Evolutionary conservation across 2,113 vertebrate species (phyloP).

Genomic region (Melanostigma gelatinosum): DNA sequence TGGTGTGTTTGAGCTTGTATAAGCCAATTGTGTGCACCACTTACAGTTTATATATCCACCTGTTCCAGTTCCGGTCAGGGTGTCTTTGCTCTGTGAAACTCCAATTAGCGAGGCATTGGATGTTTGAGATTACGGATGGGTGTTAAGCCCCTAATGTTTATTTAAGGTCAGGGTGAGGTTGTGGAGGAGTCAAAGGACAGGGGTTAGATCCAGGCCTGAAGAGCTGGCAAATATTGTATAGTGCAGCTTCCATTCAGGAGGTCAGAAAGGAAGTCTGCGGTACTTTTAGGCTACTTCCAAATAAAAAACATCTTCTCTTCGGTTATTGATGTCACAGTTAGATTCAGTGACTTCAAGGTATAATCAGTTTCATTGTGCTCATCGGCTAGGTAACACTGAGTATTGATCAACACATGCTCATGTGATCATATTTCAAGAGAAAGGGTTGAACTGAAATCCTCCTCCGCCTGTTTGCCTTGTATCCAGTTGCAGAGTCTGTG

Average conservation of each 20-base stretch:
- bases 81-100: slow-evolving; percentile 68
- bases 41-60: slow-evolving; percentile 73
- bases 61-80: slow-evolving; percentile 63
- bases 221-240: slow-evolving; percentile 27
- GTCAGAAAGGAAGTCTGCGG: background rate
- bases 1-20: slow-evolving; percentile 40
- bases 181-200: slow-evolving; percentile 52
- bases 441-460: background rate
- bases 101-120: slow-evolving; percentile 72
- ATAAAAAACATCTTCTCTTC: background rate
- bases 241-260: slow-evolving; percentile 7
- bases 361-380: slow-evolving; percentile 11
- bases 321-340: background rate
- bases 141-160: slow-evolving; percentile 76
- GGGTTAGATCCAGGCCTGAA: slow-evolving; percentile 46
- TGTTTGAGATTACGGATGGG: slow-evolving; percentile 74
- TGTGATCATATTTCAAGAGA: slow-evolving; percentile 28
- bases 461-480: background rate
- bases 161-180: slow-evolving; percentile 68
- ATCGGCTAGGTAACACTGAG: slow-evolving; percentile 8
- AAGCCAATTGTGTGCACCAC: slow-evolving; percentile 68
- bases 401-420: background rate
- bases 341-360: background rate
- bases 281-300: background rate
- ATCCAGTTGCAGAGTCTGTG: background rate